Evolutionary conservation across 2,888 invertebrate genomes (phyloP), one percentile per base, ranked within the genome.

Genomic region (Phorcus lineatus): DNA sequence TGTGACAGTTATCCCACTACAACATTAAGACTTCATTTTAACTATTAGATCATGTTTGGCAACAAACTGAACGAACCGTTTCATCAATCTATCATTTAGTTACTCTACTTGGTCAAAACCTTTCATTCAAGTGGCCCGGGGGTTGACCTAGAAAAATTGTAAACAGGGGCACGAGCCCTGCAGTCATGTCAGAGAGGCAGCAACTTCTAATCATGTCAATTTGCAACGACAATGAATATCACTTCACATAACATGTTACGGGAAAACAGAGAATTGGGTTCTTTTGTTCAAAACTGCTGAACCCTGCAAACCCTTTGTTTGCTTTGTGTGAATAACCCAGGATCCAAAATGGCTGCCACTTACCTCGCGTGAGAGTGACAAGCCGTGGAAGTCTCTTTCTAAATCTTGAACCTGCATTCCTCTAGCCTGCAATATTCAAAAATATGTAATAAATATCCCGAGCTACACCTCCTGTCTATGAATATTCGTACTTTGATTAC

Each of bases 381-480:
- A 82, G 19, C 86, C 88, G 82, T 91, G 91, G 78, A 92, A 91
- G 54, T 91, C 91, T 83, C 90, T 89, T 82, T 92, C 92, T 67
- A 92, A 82, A 31, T 92, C 92, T 75, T 90, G 90, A 6, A 91
- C 91, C 70, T 88, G 88, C 83, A 89, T 86, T 54, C 87, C 88
- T 81, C 91, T 80, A 17, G 85, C 77, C 79, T 85, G 83, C 82
- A 85, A 83, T 67, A 82, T 79, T 62, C 22, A 62, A 62, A 22
- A 62, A 62, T 28, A 62, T 24, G 76, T 36, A 67, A 52, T 79
- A 81, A 55, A 57, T 19, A n/a, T 24, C 47, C 9, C 7, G 16
- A 57, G n/a, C 52, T 40, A 75, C 24, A 77, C n/a, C 47, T 4
- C 13, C 19, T 53, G 19, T 28, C n/a, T 19, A 74, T 36, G 11